These are phyloP conservation scores for Recurvirostra avosetta DNA, from an alignment of 2,113 vertebrate genomes.

Conservation along the genomic window DNA sequence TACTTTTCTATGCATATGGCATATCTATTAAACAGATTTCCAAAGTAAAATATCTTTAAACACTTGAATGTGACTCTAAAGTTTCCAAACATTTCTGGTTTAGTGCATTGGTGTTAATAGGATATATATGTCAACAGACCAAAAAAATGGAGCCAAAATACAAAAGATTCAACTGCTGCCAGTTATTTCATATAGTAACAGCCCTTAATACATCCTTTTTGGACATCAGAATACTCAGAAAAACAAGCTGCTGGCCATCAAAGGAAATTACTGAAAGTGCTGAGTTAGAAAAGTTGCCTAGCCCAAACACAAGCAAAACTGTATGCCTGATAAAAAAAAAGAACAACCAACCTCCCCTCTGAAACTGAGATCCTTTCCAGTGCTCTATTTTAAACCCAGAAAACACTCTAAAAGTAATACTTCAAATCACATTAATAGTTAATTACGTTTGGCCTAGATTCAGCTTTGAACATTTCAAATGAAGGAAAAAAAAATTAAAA, in stretches of 20 bases:
- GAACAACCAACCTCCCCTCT: not conserved
- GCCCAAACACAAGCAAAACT: not conserved
- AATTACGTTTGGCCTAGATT: slow-evolving; percentile 8
- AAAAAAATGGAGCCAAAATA: not conserved
- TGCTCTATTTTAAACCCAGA: not conserved
- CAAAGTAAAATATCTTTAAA: not conserved
- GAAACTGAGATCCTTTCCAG: not conserved
- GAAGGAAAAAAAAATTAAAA: not conserved
- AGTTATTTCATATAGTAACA: not conserved
- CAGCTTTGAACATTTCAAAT: not conserved
- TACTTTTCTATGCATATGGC: not conserved
- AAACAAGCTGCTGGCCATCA: not conserved
- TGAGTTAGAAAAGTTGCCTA: not conserved
- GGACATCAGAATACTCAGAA: not conserved
- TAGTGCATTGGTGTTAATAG: not conserved
- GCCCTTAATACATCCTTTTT: not conserved
- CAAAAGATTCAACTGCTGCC: not conserved
- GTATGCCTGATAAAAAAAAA: fast-evolving
- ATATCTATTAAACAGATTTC: not conserved
- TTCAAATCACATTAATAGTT: slow-evolving; percentile 35
- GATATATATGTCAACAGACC: fast-evolving
- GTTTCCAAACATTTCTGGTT: not conserved
- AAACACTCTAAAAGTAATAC: not conserved
- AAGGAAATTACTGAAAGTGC: not conserved
- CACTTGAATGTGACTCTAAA: fast-evolving